Percentiles rank a stretch among this genome's conserved stretches.
These are phyloP conservation scores for Apoderus coryli DNA, from an alignment of 2,888 invertebrate genomes.

Conservation along the genomic window DNA sequence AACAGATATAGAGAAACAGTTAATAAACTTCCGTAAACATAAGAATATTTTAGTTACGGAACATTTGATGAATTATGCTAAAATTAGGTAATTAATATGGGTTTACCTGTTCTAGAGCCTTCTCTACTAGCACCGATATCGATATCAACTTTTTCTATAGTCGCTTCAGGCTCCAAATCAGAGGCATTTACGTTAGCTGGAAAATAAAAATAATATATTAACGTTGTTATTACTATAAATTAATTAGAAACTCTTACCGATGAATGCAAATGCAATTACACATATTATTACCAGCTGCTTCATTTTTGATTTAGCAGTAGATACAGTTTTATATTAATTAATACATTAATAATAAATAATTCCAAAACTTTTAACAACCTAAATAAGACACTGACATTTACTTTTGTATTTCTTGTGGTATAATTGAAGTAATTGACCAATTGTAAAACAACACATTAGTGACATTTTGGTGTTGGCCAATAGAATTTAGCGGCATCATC, in stretches of 20 bases:
- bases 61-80: constrained; percentile 28
- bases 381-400: too few species aligned
- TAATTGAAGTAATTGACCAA: too few species aligned
- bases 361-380: too few species aligned
- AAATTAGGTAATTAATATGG: constrained; percentile 23
- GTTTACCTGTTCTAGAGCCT: constrained; percentile 73
- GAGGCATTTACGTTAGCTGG: constrained; percentile 35
- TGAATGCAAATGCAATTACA: constrained; percentile 23
- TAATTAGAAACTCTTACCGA: constrained; percentile 20
- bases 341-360: not conserved
- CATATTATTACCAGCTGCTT: constrained; percentile 25
- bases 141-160: constrained; percentile 50
- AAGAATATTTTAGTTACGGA: constrained; percentile 30
- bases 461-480: not conserved
- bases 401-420: too few species aligned
- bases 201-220: constrained; percentile 7
- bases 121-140: constrained; percentile 78
- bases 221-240: constrained; percentile 3
- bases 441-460: not conserved
- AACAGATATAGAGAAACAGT: constrained; percentile 23
- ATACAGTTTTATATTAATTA: constrained; percentile 10
- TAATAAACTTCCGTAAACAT: constrained; percentile 33
- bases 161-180: constrained; percentile 33
- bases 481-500: not conserved
- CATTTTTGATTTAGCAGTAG: too few species aligned